Evolutionary conservation across 2,113 vertebrate genomes (phyloP), one percentile per base, ranked within the genome.

Genomic region (Drymodes brunneopygia): DNA sequence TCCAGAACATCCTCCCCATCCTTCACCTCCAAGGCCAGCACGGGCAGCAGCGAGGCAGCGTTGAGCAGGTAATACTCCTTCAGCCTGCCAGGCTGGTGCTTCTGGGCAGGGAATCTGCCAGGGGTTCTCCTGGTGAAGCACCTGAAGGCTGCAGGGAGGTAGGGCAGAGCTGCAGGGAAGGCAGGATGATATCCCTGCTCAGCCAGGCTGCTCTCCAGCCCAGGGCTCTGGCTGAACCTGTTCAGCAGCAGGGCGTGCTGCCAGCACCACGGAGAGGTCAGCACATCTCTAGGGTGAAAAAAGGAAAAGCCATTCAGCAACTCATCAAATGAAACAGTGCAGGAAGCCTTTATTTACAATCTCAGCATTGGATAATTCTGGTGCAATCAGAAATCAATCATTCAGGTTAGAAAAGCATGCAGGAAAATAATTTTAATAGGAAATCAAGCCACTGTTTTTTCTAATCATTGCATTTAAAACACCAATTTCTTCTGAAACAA

Each of bases 1-100:
- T 99, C 99, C 97, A 99, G 95, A 96, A 99, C 97, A 1, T 90
- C 96, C 28, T 99, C 99, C 19, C 99, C 99, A 84, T 99, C 97
- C 80, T 67, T 91, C 80, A 99, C 94, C 66, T 98, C 98, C 62
- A 99, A 94, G 15, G 99, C 99, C 96, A 99, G 92, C 51, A 99
- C 99, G 4, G 99, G 99, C 35, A 99, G 98, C 90, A 99, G 86
- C 0, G 99, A 99, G 31, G 99, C 98, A 31, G 99, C 99, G 20
- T 99, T 99, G 62, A 99, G 97, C 47, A 99, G 98, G 64, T 98
- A 99, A 95, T 99, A 99, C 10, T 98, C 98, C 87, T 99, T 99
- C 64, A 99, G 96, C 54, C 94, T 98, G 48, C 98, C 99, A 35
- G 92, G 45, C 71, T 96, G 98, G 95, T 99, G 99, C 53, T 96